Evolutionary conservation across 2,797 vertebrate genomes (phyloP).

Genomic region (Australoheros facetus): DNA sequence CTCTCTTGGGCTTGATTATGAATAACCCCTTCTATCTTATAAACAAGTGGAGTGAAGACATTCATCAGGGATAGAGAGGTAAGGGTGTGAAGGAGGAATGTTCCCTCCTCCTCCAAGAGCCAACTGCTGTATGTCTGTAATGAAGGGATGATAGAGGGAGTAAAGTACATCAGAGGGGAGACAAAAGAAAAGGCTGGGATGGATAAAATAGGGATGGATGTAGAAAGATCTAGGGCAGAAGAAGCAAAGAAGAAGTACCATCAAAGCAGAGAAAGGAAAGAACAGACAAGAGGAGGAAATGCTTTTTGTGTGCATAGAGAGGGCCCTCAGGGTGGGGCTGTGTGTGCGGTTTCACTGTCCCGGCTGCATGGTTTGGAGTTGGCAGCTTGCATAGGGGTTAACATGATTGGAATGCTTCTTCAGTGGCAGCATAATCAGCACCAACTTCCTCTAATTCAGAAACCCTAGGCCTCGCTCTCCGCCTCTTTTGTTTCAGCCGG

Average conservation of each 20-base stretch:
- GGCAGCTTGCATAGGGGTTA: slow-evolving; percentile 61
- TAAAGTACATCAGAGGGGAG: slow-evolving; percentile 3
- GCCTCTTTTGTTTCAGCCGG: slow-evolving; percentile 76
- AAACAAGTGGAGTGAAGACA: slow-evolving; percentile 91
- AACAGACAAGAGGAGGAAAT: slow-evolving; percentile 9
- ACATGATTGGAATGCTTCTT: slow-evolving; percentile 78
- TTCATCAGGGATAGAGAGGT: slow-evolving; percentile 90
- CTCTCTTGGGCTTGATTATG: slow-evolving; percentile 90
- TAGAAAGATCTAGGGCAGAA: neutral
- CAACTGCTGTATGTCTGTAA: slow-evolving; percentile 75
- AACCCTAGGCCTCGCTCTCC: slow-evolving; percentile 59
- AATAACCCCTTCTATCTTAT: slow-evolving; percentile 90
- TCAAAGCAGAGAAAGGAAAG: slow-evolving; percentile 3
- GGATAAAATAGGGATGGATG: neutral
- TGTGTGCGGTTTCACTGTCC: slow-evolving; percentile 46
- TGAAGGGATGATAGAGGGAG: slow-evolving; percentile 12
- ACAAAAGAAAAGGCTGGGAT: neutral
- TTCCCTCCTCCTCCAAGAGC: slow-evolving; percentile 81
- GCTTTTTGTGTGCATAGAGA: slow-evolving; percentile 32
- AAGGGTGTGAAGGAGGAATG: slow-evolving; percentile 88
- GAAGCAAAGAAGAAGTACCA: neutral
- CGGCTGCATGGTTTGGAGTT: slow-evolving; percentile 49
- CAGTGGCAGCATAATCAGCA: slow-evolving; percentile 77
- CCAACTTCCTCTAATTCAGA: slow-evolving; percentile 82
- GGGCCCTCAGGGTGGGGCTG: slow-evolving; percentile 50